Evolutionary conservation across 2,113 vertebrate species (phyloP), one percentile per base, ranked within the genome.

Genomic region (Pedionomus torquatus): DNA sequence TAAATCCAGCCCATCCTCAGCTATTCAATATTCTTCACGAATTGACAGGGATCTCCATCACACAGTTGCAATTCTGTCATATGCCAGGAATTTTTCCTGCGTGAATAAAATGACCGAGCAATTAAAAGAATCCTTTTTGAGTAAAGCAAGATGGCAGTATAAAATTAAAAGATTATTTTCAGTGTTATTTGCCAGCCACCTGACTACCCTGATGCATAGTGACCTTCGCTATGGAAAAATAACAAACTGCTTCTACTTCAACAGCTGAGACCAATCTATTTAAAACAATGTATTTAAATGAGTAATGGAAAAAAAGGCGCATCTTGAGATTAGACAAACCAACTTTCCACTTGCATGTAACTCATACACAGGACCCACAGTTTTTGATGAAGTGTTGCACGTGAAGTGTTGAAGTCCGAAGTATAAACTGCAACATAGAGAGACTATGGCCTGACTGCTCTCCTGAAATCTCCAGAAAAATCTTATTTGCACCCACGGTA

Each of bases 191-290:
- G 52, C 44, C 83, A 69, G 64, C 60, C 89, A 81, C 66, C 91
- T 88, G 88, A 84, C 44, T 5, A 54, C 52, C 31, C 88, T 52
- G 69, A 72, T 76, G 92, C 90, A 69, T 60, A 85, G 94, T 58
- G 60, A 94, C 70, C 80, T 88, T 64, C 85, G 93, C 84, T 88
- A 91, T 90, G 91, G 93, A 96, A 96, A 97, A 96, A 95, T 31
- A 96, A 94, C 89, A 96, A 95, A 71, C 64, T 88, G 64, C 77
- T 87, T 81, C 76, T 28, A 71, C 78, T 58, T 87, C 86, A 74
- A 90, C 96, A 97, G 95, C 97, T 96, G 96, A 96, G 65, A 88
- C 71, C 43, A 64, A 93, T 83, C 94, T 96, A 95, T 94, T 95
- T 97, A 96, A 96, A 97, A 94, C 77, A 94, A 91, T 57, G 46